A percentile compares a stretch with the other conserved stretches of the same genome.
These are phyloP conservation scores for Pocillopora grandis DNA, from an alignment of 92 coral and sea anemone genomes.

Conservation along the genomic window DNA sequence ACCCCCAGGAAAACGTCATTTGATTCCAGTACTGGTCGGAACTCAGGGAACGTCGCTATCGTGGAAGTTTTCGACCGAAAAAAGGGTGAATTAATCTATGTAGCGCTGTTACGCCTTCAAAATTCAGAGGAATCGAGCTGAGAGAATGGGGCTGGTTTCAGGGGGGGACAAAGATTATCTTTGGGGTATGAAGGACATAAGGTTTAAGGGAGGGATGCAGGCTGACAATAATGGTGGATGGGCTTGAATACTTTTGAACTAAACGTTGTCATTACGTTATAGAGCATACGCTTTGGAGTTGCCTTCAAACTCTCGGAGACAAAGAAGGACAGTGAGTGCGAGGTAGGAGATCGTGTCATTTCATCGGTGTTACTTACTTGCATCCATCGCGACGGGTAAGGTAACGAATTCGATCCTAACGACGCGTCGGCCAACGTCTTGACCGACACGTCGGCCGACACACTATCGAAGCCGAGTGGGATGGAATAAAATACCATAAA, in stretches of 20 bases:
- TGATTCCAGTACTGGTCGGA: constrained; percentile 68
- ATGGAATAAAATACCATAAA: no score
- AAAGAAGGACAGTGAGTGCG: constrained; percentile 51
- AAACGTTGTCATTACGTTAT: not conserved
- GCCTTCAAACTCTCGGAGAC: constrained; percentile 66
- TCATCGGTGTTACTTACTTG: not conserved
- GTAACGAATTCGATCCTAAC: no score
- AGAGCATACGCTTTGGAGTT: constrained; percentile 88
- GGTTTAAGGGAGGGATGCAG: no score
- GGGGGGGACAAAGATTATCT: no score
- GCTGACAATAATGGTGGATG: not conserved
- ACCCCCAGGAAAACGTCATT: constrained; percentile 68
- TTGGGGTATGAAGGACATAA: no score
- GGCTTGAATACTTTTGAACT: not conserved
- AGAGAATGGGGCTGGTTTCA: no score
- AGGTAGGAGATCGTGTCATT: constrained; percentile 41
- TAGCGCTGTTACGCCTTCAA: no score
- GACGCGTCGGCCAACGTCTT: no score
- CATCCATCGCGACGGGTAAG: no score
- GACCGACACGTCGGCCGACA: no score
- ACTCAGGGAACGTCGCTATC: constrained; percentile 69
- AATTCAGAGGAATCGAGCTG: no score
- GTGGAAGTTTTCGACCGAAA: constrained; percentile 76
- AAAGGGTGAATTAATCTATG: constrained; percentile 46
- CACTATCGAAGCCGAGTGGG: no score